Evolutionary conservation across 2,888 invertebrate genomes (phyloP).

Genomic region (Leucophenga maculata): DNA sequence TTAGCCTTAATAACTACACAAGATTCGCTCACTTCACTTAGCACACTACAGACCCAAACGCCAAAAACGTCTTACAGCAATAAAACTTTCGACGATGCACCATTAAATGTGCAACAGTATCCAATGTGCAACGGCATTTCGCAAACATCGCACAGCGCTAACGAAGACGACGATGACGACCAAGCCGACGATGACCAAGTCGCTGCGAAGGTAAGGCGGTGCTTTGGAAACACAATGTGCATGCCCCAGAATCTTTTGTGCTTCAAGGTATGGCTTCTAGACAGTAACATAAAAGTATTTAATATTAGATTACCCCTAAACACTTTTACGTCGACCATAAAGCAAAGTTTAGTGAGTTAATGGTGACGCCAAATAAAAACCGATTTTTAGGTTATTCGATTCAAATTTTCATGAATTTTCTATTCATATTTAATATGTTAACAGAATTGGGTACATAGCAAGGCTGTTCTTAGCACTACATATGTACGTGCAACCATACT

Average conservation of each 20-base stretch:
- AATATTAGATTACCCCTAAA: conserved; percentile 61
- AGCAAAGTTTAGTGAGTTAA: too few species aligned
- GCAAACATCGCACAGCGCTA: conserved; percentile 23
- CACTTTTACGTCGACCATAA: neutral
- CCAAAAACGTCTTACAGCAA: conserved; percentile 42
- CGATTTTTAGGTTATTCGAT: conserved; percentile 17
- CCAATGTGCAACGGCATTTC: conserved; percentile 33
- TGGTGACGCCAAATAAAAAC: neutral
- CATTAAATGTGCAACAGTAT: conserved; percentile 47
- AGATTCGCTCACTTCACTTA: conserved; percentile 60
- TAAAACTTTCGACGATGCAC: conserved; percentile 29
- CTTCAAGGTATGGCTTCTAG: conserved; percentile 83
- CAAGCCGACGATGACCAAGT: conserved; percentile 57
- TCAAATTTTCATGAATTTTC: too few species aligned
- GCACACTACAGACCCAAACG: conserved; percentile 54
- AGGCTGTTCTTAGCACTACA: too few species aligned
- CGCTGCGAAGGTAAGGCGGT: conserved; percentile 78
- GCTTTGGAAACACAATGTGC: conserved; percentile 84
- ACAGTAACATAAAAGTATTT: conserved; percentile 71
- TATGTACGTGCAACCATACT: too few species aligned
- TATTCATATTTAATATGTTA: too few species aligned
- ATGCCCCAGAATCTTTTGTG: conserved; percentile 88
- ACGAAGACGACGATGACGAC: conserved; percentile 55
- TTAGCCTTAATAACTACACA: conserved; percentile 55
- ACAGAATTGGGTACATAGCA: too few species aligned